These are phyloP conservation scores for Microctonus aethiopoides DNA, from an alignment of 2,888 invertebrate genomes.

Conservation along the genomic window DNA sequence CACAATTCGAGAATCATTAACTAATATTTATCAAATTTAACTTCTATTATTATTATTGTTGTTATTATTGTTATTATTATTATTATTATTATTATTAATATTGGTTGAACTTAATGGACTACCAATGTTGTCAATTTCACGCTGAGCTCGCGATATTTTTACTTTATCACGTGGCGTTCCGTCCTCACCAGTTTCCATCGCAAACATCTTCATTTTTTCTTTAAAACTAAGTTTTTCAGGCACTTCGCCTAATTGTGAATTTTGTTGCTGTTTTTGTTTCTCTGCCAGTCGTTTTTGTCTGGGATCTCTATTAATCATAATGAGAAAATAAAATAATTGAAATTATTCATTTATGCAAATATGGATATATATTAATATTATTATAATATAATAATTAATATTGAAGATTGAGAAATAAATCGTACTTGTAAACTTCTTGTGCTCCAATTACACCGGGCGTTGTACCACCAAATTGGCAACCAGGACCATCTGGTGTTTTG, in stretches of 20 bases:
- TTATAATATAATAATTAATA: slow-evolving; percentile 4
- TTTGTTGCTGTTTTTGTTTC: slow-evolving; percentile 74
- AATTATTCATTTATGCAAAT: background rate
- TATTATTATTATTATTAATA: slow-evolving; percentile 51
- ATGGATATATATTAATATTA: slow-evolving; percentile 9
- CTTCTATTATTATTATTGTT: slow-evolving; percentile 45
- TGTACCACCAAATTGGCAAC: slow-evolving; percentile 69
- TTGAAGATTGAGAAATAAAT: slow-evolving; percentile 25
- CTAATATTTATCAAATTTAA: slow-evolving; percentile 21
- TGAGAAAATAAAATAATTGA: slow-evolving; percentile 15
- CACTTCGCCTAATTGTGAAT: slow-evolving; percentile 75
- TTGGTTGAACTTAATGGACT: slow-evolving; percentile 64
- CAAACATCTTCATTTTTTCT: slow-evolving; percentile 99
- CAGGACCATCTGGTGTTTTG: slow-evolving; percentile 75
- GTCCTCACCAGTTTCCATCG: slow-evolving; percentile 93
- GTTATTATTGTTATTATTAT: slow-evolving; percentile 34
- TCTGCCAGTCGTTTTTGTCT: slow-evolving; percentile 88
- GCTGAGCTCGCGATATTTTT: slow-evolving; percentile 94
- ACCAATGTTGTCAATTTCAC: slow-evolving; percentile 85
- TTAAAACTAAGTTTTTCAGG: slow-evolving; percentile 96
- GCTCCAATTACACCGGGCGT: slow-evolving; percentile 98
- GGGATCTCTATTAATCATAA: slow-evolving; percentile 79
- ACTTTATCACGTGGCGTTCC: slow-evolving; percentile 94
- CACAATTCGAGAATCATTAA: background rate
- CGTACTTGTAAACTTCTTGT: slow-evolving; percentile 93